Evolutionary conservation across 2,797 vertebrate species (phyloP).

Genomic region (Coilia nasus): DNA sequence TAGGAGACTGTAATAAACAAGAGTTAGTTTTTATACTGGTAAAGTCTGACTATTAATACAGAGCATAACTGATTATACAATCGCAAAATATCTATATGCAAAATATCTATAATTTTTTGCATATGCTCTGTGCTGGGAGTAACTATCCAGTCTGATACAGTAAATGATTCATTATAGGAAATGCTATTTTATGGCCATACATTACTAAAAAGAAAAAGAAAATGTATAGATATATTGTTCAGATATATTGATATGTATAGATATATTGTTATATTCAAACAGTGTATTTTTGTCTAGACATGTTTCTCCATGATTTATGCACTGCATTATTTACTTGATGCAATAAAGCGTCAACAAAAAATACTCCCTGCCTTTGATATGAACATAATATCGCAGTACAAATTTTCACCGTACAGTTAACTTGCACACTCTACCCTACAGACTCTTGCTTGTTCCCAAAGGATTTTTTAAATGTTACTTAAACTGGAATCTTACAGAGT

Average conservation of each 20-base stretch:
- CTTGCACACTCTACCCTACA: neutral
- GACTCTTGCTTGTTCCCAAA: conserved; percentile 2
- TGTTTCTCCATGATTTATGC: neutral
- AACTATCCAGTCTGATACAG: neutral
- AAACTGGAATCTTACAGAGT: conserved; percentile 28
- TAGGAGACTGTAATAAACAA: neutral
- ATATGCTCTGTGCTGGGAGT: neutral
- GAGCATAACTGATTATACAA: neutral
- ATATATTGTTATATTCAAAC: neutral
- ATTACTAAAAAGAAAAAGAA: neutral
- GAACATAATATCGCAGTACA: neutral
- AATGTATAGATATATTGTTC: neutral
- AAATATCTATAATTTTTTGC: neutral
- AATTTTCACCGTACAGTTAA: neutral
- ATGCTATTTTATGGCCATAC: neutral
- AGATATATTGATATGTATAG: too few relatives aligned
- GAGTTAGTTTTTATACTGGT: neutral
- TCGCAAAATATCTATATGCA: neutral
- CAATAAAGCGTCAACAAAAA: neutral
- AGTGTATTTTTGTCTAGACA: neutral
- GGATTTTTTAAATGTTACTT: neutral
- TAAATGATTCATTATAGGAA: too few relatives aligned
- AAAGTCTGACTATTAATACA: neutral
- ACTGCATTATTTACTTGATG: neutral
- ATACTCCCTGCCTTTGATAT: neutral